Conservation (phyloP, 2,888 invertebrate genomes). For the Bimastos eiseni region DNA sequence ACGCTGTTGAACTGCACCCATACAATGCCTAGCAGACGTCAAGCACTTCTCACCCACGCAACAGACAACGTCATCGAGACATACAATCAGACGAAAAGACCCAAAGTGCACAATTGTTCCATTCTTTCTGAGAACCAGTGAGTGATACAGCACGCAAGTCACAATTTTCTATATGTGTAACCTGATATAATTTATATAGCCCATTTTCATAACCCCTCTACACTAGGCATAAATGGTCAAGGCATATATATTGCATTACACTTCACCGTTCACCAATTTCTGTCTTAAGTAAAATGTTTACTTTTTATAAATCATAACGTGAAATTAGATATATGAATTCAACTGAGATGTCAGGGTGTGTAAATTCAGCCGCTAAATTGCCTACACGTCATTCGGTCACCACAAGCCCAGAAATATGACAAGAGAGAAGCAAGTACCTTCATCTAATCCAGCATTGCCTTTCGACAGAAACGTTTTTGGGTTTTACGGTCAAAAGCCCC, state of each 20-base stretch:
- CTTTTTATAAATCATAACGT: not conserved
- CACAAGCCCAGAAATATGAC: not conserved
- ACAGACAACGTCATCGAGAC: not conserved
- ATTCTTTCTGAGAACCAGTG: not conserved
- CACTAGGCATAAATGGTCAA: not conserved
- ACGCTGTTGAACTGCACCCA: not conserved
- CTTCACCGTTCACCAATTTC: not conserved
- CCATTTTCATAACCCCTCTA: not conserved
- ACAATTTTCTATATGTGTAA: not conserved
- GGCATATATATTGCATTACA: not conserved
- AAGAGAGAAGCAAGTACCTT: not conserved
- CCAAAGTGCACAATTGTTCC: not conserved
- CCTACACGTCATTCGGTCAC: not conserved
- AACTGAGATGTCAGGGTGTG: not conserved
- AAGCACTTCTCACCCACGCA: constrained; percentile 13
- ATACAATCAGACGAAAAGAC: not conserved
- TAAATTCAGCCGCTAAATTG: not conserved
- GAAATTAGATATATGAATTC: no score
- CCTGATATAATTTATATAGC: not conserved
- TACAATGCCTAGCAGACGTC: not conserved
- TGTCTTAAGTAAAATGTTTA: not conserved
- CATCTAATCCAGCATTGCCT: not conserved
- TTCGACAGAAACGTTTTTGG: constrained; percentile 6
- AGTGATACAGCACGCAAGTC: not conserved
- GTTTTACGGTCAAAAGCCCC: not conserved